Evolutionary conservation across 1,140 invertebrate species (phyloP).

Genomic region (Drosophila nigrodunni): DNA sequence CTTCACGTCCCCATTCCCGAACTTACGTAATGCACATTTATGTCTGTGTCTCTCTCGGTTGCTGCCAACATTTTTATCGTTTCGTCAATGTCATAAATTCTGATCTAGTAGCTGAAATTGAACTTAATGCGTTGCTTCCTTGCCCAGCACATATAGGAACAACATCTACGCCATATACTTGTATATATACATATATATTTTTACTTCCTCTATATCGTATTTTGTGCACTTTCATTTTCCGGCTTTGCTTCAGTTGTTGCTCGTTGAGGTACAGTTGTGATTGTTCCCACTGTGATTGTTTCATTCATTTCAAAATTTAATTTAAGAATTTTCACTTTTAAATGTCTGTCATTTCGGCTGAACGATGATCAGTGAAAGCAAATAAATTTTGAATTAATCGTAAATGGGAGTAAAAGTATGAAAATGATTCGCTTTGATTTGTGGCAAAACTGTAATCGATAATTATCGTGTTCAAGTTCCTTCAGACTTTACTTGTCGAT

Average conservation of each 20-base stretch:
- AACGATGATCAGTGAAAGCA: no score
- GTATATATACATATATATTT: background rate
- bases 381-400: no score
- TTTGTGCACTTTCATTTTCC: background rate
- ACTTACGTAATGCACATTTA: conserved; percentile 75
- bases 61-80: conserved; percentile 79
- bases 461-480: no score
- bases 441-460: no score
- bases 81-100: conserved; percentile 84
- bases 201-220: conserved; percentile 10
- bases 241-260: background rate
- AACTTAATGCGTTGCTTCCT: conserved; percentile 69
- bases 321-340: no score
- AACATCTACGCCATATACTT: background rate
- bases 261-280: conserved; percentile 38
- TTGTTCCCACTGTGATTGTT: background rate
- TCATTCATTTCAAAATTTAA: no score
- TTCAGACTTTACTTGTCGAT: no score
- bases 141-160: conserved; percentile 7
- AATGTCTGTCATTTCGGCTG: no score
- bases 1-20: background rate
- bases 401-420: no score
- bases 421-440: no score
- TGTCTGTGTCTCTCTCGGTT: conserved; percentile 40
- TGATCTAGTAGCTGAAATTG: conserved; percentile 80